Conservation (phyloP, 2,888 invertebrate species). For the Geophilus truncorum region DNA sequence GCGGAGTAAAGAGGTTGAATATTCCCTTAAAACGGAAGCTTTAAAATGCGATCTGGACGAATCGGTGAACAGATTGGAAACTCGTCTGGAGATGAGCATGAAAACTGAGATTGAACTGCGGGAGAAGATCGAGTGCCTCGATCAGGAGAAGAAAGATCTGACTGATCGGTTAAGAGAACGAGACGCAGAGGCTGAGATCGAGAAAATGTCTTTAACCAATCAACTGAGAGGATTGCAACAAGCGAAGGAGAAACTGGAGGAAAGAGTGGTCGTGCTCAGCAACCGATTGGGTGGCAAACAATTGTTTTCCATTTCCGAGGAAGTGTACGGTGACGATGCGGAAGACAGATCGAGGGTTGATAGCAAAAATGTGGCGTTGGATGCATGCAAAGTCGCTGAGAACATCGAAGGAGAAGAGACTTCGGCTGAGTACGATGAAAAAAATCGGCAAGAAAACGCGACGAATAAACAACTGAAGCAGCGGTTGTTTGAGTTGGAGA, state of each 20-base stretch:
- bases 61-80: conserved; percentile 30
- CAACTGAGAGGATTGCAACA: conserved; percentile 6
- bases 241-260: conserved; percentile 5
- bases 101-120: conserved; percentile 3
- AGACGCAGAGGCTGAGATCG: not conserved
- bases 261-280: not conserved
- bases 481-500: conserved; percentile 60
- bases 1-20: conserved; percentile 33
- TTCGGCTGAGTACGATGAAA: conserved; percentile 39
- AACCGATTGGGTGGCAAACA: not conserved
- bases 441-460: not conserved
- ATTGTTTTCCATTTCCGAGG: not conserved
- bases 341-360: not conserved
- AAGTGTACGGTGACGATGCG: not conserved
- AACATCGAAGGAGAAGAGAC: not conserved
- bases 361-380: not conserved
- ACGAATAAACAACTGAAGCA: conserved; percentile 58
- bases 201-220: not conserved
- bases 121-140: not conserved
- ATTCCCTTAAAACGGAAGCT: conserved; percentile 34
- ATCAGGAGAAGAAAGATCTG: not conserved
- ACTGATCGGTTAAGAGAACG: not conserved
- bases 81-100: conserved; percentile 3
- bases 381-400: not conserved
- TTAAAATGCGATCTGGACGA: conserved; percentile 36